Evolutionary conservation across 1,140 invertebrate species (phyloP), one percentile per base, ranked within the genome.

Genomic region (Carcinoscorpius rotundicauda): DNA sequence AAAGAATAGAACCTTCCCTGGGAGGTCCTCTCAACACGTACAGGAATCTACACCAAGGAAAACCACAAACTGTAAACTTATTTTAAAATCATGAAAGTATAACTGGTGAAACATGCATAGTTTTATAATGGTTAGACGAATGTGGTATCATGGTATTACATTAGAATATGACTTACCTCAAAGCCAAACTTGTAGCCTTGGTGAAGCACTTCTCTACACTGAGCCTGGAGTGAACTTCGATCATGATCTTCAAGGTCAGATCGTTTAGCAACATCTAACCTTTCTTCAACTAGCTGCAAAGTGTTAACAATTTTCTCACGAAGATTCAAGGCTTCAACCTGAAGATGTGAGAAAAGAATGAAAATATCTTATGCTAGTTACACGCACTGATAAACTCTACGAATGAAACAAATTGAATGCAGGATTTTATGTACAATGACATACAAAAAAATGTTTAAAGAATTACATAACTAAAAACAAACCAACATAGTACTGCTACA

Each of bases 181-280:
- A 94, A 95, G 3, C 87, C 89, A 77, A 92, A 89, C 75, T 87
- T 87, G 76, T 87, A 94, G 61, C 87, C 86, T 73, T 91, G 89
- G 75, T 92, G 85, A 56, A 94, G 78, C 52, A 93, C 86, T 74
- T 93, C 90, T 1, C 88, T 78, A 6, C 86, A 85, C 56, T 88
- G 77, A 1, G 83, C 83, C 11, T 76, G 75, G n/a, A 85, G 66
- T 61, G 79, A 73, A 63, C 69, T 70, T 73, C 80, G 78, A 64
- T 86, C 84, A 62, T 76, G 76, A 64, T 83, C 80, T 61, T 84
- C 83, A 64, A 82, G 71, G 50, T 81, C 78, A 5, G 70, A 64
- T 60, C 76, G 68, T 6, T 76, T 72, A 48, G 72, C 71, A 59
- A 75, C 70, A 67, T 81, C 79, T 64, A 83, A 81, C 5, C 82